Evolutionary conservation across 2,797 vertebrate species (phyloP), one percentile per base, ranked within the genome.

Genomic region (Sitta carolinensis): DNA sequence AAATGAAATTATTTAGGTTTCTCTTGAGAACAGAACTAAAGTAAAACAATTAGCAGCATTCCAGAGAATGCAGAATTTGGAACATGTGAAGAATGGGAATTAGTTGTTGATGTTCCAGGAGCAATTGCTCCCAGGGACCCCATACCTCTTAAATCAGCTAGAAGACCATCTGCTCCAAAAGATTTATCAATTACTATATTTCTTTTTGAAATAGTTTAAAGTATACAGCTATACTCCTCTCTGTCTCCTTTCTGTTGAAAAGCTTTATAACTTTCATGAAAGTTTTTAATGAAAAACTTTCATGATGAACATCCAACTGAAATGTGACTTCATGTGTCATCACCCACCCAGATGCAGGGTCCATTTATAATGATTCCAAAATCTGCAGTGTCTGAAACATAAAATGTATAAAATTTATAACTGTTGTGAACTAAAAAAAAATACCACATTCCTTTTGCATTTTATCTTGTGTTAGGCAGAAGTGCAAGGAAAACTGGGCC

Each of bases 121-220:
- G 30, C 72, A 95, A 96, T 95, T 96, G 76, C 63, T 97, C 92
- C 89, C 95, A 92, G 34, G 81, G 90, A 95, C 67, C 87, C 90
- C 83, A 11, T 93, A 80, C 36, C 76, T 94, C 90, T 96, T 95
- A 94, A 95, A 93, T 92, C 81, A 92, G 38, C 62, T 84, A 92
- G 85, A 94, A 96, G 92, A 89, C 95, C 96, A 94, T 95, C 94
- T 97, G 96, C 69, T 96, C 87, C 87, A 93, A 93, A 95, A 58
- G 81, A 84, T 89, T 85, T 90, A 94, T 91, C 94, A 87, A 87
- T 90, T 74, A 67, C 67, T 92, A 17, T 69, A 88, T 84, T 82
- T 78, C 54, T 81, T 36, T 81, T 94, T 73, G 67, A 86, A 93
- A 64, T 40, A 72, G 34, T 73, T 93, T 92, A 62, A 82, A 48